Evolutionary conservation across 2,113 vertebrate genomes (phyloP).

Genomic region (Aegithalos caudatus): DNA sequence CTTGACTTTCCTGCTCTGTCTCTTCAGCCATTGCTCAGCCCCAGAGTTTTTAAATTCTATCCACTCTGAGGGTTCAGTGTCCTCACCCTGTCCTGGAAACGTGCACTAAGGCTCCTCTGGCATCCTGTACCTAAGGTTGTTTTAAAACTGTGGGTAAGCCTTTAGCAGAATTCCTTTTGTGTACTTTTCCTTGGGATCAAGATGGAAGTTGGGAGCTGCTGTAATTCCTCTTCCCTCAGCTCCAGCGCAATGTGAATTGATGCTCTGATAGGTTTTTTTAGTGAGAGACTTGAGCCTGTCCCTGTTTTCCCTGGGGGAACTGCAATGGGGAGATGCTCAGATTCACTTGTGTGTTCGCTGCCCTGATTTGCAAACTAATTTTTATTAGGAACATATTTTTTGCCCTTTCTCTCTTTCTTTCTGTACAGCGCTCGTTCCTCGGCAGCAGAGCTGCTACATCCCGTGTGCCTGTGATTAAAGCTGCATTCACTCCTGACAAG

Average conservation of each 20-base stretch:
- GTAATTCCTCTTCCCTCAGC: neutral
- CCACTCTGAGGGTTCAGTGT: neutral
- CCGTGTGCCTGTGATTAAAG: constrained; percentile 15
- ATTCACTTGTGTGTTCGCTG: neutral
- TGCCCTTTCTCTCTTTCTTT: neutral
- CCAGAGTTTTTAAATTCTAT: neutral
- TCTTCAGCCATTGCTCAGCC: neutral
- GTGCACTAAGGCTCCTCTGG: neutral
- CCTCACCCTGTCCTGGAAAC: neutral
- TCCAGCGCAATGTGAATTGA: neutral
- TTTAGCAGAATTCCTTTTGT: neutral
- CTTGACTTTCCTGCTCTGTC: neutral
- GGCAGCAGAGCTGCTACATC: neutral
- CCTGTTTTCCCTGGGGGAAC: neutral
- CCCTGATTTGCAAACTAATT: neutral
- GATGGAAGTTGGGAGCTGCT: neutral
- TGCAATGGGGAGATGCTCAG: neutral
- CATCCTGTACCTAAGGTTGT: neutral
- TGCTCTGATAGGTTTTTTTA: neutral
- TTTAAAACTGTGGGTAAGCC: neutral
- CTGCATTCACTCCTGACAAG: neutral
- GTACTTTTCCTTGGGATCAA: neutral
- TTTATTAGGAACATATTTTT: neutral
- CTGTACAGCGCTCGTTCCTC: rapidly evolving
- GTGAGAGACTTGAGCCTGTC: neutral